These are phyloP conservation scores for Zosterops japonicus DNA, from an alignment of 2,113 vertebrate genomes.

Conservation along the genomic window DNA sequence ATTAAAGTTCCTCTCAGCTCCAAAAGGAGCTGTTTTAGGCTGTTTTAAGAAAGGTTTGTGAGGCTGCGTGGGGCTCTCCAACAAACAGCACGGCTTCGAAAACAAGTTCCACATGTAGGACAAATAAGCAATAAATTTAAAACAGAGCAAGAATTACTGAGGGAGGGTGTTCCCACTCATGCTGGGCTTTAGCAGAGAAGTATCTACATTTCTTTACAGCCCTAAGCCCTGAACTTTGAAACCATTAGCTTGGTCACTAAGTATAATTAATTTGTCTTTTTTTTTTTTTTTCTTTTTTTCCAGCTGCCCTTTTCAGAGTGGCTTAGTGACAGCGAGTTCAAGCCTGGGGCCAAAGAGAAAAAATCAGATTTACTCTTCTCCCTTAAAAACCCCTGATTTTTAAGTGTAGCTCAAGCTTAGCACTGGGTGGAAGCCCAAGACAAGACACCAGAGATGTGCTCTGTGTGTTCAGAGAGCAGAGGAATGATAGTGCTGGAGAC, in stretches of 20 bases:
- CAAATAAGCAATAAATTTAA: neutral
- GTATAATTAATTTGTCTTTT: neutral
- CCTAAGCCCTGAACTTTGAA: neutral
- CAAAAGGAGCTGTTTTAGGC: fast-evolving
- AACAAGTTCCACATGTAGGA: neutral
- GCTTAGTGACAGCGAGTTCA: neutral
- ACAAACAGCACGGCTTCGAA: neutral
- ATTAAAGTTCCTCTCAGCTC: neutral
- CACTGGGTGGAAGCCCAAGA: neutral
- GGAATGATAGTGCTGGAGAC: neutral
- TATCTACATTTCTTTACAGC: neutral
- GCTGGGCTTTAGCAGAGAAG: neutral
- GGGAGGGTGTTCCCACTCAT: neutral
- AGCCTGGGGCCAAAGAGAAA: neutral
- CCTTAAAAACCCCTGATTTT: neutral
- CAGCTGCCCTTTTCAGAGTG: neutral
- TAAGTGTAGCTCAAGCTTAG: neutral
- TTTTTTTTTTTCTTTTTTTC: neutral
- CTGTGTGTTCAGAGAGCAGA: neutral
- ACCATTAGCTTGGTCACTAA: neutral
- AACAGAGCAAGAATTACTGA: neutral
- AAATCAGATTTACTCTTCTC: neutral
- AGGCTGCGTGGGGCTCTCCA: neutral
- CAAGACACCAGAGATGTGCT: neutral
- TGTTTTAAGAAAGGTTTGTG: neutral